Base-by-base conservation (phyloP, 2,888 invertebrate genomes). In the Nephrocerus scutellatus region DNA sequence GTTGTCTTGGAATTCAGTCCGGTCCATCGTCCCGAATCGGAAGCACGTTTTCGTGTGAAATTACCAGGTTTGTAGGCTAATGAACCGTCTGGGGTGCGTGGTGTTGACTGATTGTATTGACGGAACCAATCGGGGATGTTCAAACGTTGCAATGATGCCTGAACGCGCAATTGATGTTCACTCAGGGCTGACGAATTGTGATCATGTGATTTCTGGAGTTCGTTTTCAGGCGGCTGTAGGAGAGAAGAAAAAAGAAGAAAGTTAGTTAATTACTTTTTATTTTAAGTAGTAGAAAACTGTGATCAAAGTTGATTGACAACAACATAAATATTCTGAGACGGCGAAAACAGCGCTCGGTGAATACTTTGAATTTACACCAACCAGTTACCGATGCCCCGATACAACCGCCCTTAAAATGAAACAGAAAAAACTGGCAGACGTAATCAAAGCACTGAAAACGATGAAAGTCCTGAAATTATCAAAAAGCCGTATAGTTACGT, bases 121-220 rank as follows among this genome's bases (percentile, higher is more conserved):
- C 81, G 82, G 72, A 82, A 93, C 95, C 95, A 95, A 67, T 93
- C 91, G 45, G 95, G 95, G 48, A 95, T 84, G 72, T 91, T 88
- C 55, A 95, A 80, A 62, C 89, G 87, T 71, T 92, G 91, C 60
- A 95, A 72, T 36, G 93, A 93, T 55, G 90, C 82, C 70, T 91
- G 89, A 46, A 95, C 88, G 53, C 93, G 80, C 51, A 93, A 74
- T 71, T 95, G 92, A 72, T 92, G 91, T 72, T 92, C 92, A 47
- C 92, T 93, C 62, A 91, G 82, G 46, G 75, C 74, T 51, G 78
- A 79, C 65, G 82, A 80, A 56, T 62, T 68, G 44, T 62, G 57
- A 47, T 69, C 69, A 47, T 68, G 68, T 35, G 66, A 66, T 74
- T 88, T 88, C 73, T 89, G 87, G 63, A 90, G 76, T 70, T 90